These are phyloP conservation scores for Lanius ludovicianus DNA, from an alignment of 2,113 vertebrate genomes.

Conservation along the genomic window DNA sequence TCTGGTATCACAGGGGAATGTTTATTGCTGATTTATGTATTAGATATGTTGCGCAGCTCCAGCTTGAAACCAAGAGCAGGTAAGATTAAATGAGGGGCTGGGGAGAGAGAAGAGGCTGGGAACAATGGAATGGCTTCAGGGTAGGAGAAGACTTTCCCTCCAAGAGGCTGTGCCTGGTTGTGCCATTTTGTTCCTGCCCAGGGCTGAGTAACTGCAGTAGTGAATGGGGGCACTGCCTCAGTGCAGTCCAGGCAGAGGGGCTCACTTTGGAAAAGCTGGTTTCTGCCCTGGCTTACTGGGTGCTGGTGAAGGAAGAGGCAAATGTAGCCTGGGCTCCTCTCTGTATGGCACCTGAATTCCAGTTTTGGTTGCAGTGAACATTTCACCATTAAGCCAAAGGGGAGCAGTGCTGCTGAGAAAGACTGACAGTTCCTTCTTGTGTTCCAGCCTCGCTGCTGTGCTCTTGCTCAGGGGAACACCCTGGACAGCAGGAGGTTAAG, in stretches of 20 bases:
- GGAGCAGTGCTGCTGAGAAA: neutral
- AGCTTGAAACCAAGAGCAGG: neutral
- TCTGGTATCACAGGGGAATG: neutral
- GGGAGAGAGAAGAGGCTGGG: neutral
- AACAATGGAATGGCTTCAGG: neutral
- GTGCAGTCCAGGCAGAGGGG: neutral
- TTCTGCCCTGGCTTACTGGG: neutral
- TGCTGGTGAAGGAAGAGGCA: neutral
- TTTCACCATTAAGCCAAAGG: neutral
- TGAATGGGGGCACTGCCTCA: neutral
- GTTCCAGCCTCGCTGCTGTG: neutral
- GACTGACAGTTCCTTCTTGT: neutral
- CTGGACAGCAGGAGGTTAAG: fast-evolving
- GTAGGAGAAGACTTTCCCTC: neutral
- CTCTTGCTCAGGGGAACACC: neutral
- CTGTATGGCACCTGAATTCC: fast-evolving
- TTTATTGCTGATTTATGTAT: neutral
- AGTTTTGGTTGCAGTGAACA: neutral
- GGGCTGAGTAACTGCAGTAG: neutral
- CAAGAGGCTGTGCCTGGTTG: neutral
- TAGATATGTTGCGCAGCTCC: neutral
- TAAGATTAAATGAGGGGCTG: neutral
- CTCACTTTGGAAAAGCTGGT: neutral
- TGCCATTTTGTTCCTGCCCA: neutral
- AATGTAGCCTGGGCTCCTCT: neutral